Evolutionary conservation across 2,888 invertebrate genomes (phyloP).

Genomic region (Phytoseiulus persimilis): DNA sequence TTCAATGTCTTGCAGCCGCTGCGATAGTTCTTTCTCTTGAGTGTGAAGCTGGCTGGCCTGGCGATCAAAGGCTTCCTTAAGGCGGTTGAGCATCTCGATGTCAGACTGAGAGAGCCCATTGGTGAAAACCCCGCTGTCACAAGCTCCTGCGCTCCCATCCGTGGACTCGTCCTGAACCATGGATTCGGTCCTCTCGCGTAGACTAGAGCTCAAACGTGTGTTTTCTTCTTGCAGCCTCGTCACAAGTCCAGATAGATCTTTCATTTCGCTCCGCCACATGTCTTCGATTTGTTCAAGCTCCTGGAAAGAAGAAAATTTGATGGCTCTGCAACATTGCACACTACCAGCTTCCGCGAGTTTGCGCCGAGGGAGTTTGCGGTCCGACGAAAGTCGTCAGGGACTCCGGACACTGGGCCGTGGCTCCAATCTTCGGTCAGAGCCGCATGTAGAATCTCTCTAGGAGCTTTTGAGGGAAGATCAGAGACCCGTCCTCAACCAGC

Average conservation of each 20-base stretch:
- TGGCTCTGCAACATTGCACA: neutral
- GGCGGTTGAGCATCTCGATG: constrained; percentile 26
- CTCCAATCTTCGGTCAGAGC: too few relatives aligned
- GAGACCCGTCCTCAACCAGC: too few relatives aligned
- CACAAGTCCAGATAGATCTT: constrained; percentile 74
- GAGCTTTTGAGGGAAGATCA: too few relatives aligned
- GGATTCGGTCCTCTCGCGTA: constrained; percentile 48
- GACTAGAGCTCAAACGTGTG: constrained; percentile 59
- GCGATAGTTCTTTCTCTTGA: constrained; percentile 19
- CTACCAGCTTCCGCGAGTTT: too few relatives aligned
- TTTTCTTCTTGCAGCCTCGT: constrained; percentile 84
- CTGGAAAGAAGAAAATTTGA: constrained; percentile 53
- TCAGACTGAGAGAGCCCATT: constrained; percentile 30
- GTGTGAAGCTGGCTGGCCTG: constrained; percentile 27
- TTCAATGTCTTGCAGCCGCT: constrained; percentile 5
- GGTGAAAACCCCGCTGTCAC: constrained; percentile 14
- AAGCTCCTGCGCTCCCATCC: neutral
- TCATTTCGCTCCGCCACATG: constrained; percentile 85
- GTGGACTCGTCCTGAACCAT: neutral
- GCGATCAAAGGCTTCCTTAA: constrained; percentile 13
- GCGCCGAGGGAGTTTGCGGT: too few relatives aligned
- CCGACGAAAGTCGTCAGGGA: too few relatives aligned
- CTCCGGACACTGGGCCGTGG: too few relatives aligned
- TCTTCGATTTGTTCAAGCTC: constrained; percentile 94
- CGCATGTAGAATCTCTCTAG: too few relatives aligned